phyloP scores from a whole-genome alignment of 2,888 invertebrate genomes.

The Eristalinus aeneus region DNA sequence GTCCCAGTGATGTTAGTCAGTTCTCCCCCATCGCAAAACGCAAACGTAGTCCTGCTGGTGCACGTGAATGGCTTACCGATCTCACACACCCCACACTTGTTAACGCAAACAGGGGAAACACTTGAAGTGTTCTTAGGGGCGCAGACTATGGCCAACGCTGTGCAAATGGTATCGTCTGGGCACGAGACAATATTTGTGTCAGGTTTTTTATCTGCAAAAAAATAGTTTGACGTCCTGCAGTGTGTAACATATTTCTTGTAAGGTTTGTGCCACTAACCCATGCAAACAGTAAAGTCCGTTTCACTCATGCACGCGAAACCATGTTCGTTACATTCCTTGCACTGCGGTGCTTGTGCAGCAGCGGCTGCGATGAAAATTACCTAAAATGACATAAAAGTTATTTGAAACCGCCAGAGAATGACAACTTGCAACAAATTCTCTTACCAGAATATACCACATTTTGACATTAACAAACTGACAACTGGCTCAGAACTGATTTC shows the following conservation, averaged over 20 bases:
- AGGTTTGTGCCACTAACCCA: slow-evolving; percentile 67
- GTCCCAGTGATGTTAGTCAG: slow-evolving; percentile 6
- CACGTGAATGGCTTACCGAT: slow-evolving; percentile 70
- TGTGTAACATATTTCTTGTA: neutral
- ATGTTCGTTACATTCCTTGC: slow-evolving; percentile 72
- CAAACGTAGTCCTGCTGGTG: slow-evolving; percentile 73
- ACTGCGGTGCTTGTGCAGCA: slow-evolving; percentile 65
- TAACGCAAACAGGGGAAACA: neutral
- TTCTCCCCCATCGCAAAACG: slow-evolving; percentile 57
- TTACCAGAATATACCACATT: slow-evolving; percentile 39
- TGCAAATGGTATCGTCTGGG: slow-evolving; percentile 72
- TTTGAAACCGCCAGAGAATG: neutral
- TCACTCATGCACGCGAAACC: slow-evolving; percentile 72
- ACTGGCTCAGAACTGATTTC: slow-evolving; percentile 13
- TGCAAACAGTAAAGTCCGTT: slow-evolving; percentile 72
- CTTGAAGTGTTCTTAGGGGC: neutral
- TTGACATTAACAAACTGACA: slow-evolving; percentile 12
- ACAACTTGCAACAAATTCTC: slow-evolving; percentile 1
- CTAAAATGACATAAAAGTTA: neutral
- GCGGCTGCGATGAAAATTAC: slow-evolving; percentile 14
- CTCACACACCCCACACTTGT: slow-evolving; percentile 19
- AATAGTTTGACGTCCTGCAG: neutral
- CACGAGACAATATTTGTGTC: slow-evolving; percentile 65
- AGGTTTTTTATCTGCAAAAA: slow-evolving; percentile 33
- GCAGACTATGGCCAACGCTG: slow-evolving; percentile 68